Evolutionary conservation across 2,113 vertebrate species (phyloP), one percentile per base, ranked within the genome.

Genomic region (Perccottus glenii): DNA sequence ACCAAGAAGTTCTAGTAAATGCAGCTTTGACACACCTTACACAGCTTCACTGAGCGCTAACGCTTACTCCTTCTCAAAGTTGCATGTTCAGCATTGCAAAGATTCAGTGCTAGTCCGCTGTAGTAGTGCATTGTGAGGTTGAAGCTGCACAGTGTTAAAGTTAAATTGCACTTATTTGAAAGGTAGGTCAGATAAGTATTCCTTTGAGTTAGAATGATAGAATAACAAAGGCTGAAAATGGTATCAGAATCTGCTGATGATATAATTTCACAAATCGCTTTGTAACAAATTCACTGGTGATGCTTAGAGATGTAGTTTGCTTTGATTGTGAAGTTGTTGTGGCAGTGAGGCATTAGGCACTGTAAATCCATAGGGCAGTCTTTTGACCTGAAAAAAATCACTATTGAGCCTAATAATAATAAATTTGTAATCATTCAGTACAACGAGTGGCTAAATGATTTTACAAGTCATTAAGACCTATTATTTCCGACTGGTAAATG

Each of bases 41-140:
- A 64, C 42, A 55, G 63, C 55, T 68, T 70, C 57, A 52, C 59
- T 83, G 75, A 66, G 73, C 77, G 67, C 64, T 72, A 74, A 51
- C 63, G 35, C 52, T 53, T 68, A 75, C 70, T 83, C 75, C 53
- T 52, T 67, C 7, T 69, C 9, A 9, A 5, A 50, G 42, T 35
- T 27, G 33, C 32, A 43, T 46, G 44, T 66, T 43, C 19, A 11
- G 42, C 4, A 14, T 57, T 44, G 61, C 61, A 48, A 6, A 14
- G 11, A 3, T 19, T 53, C 51, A 35, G 45, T n/a, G 10, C 69
- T 60, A 67, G 45, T 44, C 61, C 48, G 9, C 12, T 50, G 51
- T 47, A 63, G 49, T 44, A 14, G 9, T 46, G 10, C 46, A 19
- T 16, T 19, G 0, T 38, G 44, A 15, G 52, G 32, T 56, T 59